phyloP scores from a whole-genome alignment of 2,888 invertebrate genomes.

The Alcis repandata region DNA sequence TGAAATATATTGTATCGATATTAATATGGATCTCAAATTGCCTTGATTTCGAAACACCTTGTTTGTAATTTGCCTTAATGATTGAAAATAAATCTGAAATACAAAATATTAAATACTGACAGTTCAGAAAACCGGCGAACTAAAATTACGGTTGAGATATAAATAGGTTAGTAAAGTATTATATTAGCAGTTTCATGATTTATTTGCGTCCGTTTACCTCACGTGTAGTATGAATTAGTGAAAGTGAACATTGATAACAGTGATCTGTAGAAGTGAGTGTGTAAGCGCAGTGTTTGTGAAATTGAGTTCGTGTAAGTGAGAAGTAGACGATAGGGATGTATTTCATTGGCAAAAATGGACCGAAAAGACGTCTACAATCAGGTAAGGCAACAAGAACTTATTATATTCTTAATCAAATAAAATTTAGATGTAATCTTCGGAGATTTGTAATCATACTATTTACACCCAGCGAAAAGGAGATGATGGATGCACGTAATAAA shows the following conservation, averaged over 20 bases:
- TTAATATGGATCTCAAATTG: too few species aligned
- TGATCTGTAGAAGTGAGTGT: too few species aligned
- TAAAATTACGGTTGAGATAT: slow-evolving; percentile 1
- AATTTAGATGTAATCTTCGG: too few species aligned
- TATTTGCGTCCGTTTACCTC: slow-evolving; percentile 4
- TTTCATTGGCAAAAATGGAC: slow-evolving; percentile 13
- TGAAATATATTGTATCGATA: too few species aligned
- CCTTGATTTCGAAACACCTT: too few species aligned
- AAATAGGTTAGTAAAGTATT: slow-evolving; percentile 1
- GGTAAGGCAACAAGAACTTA: too few species aligned
- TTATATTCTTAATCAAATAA: too few species aligned
- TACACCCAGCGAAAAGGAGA: too few species aligned
- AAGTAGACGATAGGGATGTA: slow-evolving; percentile 5
- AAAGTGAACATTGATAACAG: neutral
- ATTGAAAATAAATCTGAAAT: neutral
- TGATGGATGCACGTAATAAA: too few species aligned
- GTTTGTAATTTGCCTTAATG: neutral
- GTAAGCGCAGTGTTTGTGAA: neutral
- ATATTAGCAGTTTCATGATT: slow-evolving; percentile 5
- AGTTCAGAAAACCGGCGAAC: slow-evolving; percentile 3
- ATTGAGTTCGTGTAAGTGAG: neutral
- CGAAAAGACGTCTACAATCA: neutral
- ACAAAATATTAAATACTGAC: neutral
- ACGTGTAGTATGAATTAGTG: neutral
- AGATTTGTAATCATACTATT: too few species aligned